Evolutionary conservation across 2,888 invertebrate genomes (phyloP).

Genomic region (Helleia helle): DNA sequence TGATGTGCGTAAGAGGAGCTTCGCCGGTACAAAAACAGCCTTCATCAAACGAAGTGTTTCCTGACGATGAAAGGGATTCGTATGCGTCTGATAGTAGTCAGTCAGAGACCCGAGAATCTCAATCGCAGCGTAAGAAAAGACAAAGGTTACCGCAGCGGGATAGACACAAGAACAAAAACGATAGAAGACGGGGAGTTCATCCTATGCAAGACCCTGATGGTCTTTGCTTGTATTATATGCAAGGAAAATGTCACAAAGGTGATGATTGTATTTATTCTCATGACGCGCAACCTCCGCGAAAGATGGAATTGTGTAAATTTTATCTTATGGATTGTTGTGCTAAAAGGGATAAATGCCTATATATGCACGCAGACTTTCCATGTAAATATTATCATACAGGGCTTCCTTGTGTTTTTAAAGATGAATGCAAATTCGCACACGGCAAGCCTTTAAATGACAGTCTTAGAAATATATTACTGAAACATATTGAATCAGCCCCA

Average conservation of each 20-base stretch:
- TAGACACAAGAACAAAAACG: constrained; percentile 66
- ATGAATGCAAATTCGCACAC: constrained; percentile 96
- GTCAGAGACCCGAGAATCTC: constrained; percentile 59
- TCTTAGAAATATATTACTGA: constrained; percentile 76
- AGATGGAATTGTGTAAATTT: constrained; percentile 96
- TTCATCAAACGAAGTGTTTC: constrained; percentile 41
- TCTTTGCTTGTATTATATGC: constrained; percentile 89
- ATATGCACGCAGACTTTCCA: constrained; percentile 97
- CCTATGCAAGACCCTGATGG: constrained; percentile 79
- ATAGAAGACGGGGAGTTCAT: constrained; percentile 70
- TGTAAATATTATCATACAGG: constrained; percentile 98
- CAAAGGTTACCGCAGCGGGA: constrained; percentile 52
- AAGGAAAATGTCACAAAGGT: constrained; percentile 90
- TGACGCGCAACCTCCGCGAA: constrained; percentile 85
- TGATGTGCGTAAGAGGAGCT: constrained; percentile 85
- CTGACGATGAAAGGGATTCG: constrained; percentile 70
- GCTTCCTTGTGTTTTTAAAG: constrained; percentile 84
- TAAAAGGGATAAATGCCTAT: constrained; percentile 95
- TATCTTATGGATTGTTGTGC: constrained; percentile 96
- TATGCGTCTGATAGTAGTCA: constrained; percentile 73
- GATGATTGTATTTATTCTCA: constrained; percentile 92
- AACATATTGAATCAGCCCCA: constrained; percentile 91
- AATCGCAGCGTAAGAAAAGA: constrained; percentile 53
- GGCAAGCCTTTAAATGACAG: constrained; percentile 88
- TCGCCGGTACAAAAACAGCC: constrained; percentile 72